phyloP scores from a whole-genome alignment of 2,888 invertebrate genomes.

The Chouioia cunea region DNA sequence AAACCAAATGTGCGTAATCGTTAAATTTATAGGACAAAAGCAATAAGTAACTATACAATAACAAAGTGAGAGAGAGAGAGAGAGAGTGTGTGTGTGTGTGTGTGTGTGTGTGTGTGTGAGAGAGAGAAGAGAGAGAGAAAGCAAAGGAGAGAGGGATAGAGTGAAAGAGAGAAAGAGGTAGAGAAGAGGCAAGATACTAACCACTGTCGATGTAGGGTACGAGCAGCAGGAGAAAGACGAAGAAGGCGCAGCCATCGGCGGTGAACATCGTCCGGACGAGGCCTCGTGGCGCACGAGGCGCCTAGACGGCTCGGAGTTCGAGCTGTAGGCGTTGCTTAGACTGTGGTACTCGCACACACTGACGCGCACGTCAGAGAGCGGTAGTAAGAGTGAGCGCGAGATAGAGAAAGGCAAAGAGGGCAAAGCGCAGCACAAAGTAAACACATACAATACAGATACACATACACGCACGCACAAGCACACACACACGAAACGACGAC shows the following conservation, averaged over 20 bases:
- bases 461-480: no score
- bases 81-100: background rate
- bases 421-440: no score
- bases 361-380: no score
- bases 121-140: no score
- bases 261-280: conserved; percentile 58
- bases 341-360: conserved; percentile 2
- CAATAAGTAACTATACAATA: no score
- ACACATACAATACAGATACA: no score
- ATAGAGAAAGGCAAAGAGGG: no score
- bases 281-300: background rate
- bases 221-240: conserved; percentile 77
- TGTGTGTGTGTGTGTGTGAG: background rate
- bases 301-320: no score
- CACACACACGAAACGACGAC: no score
- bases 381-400: no score
- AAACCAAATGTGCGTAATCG: background rate
- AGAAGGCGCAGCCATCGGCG: conserved; percentile 71
- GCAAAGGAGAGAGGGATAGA: background rate
- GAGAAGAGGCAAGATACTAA: conserved; percentile 67
- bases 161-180: background rate
- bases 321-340: background rate
- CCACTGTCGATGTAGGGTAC: conserved; percentile 80
- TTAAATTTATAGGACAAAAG: background rate
- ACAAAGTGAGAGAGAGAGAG: background rate